Conservation (phyloP, 2,113 vertebrate species). For the Vireo altiloquus region DNA sequence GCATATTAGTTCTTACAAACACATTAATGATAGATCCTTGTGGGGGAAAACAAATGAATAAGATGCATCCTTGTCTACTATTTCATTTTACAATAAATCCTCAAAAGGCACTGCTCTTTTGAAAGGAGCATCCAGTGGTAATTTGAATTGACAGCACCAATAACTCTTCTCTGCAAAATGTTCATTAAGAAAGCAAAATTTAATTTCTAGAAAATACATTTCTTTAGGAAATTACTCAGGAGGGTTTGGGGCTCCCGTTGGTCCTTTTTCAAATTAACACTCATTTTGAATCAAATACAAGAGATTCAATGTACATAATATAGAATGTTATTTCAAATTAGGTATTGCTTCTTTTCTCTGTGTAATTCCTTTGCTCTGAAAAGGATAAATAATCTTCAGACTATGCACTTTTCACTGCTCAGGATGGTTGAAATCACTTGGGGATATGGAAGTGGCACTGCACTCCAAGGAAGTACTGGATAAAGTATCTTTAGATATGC, state of each 20-base stretch:
- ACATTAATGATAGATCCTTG: not conserved
- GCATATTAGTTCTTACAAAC: slow-evolving; percentile 7
- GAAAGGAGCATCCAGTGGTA: not conserved
- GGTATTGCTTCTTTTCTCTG: not conserved
- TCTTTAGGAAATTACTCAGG: slow-evolving; percentile 20
- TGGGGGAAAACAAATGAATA: not conserved
- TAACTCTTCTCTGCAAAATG: slow-evolving; percentile 14
- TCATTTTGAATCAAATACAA: slow-evolving; percentile 10
- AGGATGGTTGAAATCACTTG: not conserved
- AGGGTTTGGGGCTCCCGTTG: not conserved
- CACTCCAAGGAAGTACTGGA: not conserved
- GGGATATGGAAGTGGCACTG: not conserved
- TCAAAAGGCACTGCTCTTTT: slow-evolving; percentile 1
- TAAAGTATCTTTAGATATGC: not conserved
- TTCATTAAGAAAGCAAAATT: slow-evolving; percentile 34
- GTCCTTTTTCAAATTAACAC: slow-evolving; percentile 35
- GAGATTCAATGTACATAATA: not conserved
- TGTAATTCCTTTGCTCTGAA: not conserved
- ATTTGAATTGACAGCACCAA: slow-evolving; percentile 15
- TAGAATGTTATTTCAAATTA: not conserved
- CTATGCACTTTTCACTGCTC: not conserved
- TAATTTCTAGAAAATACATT: slow-evolving; percentile 54
- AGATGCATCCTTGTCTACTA: slow-evolving; percentile 24
- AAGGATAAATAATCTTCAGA: not conserved
- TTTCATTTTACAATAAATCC: not conserved